Percentiles rank a stretch among this genome's conserved stretches.
Conservation (phyloP, 2,797 vertebrate species). For the Buphagus erythrorhynchus region DNA sequence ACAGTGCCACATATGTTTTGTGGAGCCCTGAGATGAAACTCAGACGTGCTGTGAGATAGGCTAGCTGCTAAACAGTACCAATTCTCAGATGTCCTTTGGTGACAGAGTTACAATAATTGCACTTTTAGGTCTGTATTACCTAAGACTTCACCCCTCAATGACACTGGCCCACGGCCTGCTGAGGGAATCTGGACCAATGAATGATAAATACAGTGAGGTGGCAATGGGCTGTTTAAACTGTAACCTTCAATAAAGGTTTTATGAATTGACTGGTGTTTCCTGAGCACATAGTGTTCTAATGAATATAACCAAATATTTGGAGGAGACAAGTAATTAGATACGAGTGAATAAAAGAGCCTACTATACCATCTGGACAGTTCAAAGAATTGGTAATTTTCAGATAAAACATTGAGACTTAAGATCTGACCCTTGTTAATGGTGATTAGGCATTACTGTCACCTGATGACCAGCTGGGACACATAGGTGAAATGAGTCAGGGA, state of each 20-base stretch:
- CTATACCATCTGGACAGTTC: constrained; percentile 38
- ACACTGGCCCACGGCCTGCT: not conserved
- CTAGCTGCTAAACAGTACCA: not conserved
- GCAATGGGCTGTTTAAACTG: not conserved
- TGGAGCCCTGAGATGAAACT: not conserved
- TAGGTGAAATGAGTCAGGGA: not conserved
- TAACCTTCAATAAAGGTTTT: not conserved
- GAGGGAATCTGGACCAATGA: not conserved
- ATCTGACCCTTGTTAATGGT: not conserved
- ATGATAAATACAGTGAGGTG: not conserved
- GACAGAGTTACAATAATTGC: not conserved
- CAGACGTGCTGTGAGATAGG: not conserved
- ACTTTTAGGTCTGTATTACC: not conserved
- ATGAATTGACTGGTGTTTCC: not conserved
- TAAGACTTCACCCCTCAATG: not conserved
- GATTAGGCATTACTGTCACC: not conserved
- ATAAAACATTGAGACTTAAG: not conserved
- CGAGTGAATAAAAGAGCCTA: not conserved
- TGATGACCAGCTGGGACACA: not conserved
- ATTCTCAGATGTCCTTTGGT: not conserved
- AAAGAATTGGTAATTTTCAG: constrained; percentile 27
- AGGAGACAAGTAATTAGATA: constrained; percentile 33
- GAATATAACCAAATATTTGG: constrained; percentile 54
- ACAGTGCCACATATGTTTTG: not conserved
- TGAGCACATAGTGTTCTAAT: not conserved